These are phyloP conservation scores for Diuraphis noxia DNA, from an alignment of 1,140 invertebrate genomes.

Conservation along the genomic window DNA sequence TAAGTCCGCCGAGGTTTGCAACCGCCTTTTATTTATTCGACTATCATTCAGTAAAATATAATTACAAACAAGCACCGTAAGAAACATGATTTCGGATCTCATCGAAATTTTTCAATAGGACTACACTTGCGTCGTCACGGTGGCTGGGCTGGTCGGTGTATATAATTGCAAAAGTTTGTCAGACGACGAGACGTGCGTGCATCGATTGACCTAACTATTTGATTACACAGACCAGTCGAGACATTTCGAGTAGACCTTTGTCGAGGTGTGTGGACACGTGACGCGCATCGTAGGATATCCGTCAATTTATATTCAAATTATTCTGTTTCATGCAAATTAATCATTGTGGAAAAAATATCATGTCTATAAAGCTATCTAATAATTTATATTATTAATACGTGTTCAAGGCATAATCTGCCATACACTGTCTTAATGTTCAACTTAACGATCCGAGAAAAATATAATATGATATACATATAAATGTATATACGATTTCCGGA, in stretches of 20 bases:
- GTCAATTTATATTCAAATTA: neutral
- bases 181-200: neutral
- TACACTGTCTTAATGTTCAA: too few relatives aligned
- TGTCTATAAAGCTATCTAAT: neutral
- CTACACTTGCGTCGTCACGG: neutral
- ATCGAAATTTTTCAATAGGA: neutral
- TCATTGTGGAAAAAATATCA: neutral
- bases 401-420: too few relatives aligned
- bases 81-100: neutral
- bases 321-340: neutral
- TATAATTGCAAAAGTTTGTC: neutral
- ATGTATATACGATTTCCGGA: neutral
- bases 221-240: neutral
- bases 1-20: neutral
- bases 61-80: neutral
- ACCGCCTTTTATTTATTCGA: neutral
- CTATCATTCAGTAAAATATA: neutral
- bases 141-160: neutral
- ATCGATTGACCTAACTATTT: neutral
- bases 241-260: neutral
- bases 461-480: too few relatives aligned
- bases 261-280: neutral
- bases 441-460: neutral
- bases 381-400: too few relatives aligned
- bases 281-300: neutral